These are phyloP conservation scores for Panzeria rudis DNA, from an alignment of 2,888 invertebrate genomes.

Conservation along the genomic window DNA sequence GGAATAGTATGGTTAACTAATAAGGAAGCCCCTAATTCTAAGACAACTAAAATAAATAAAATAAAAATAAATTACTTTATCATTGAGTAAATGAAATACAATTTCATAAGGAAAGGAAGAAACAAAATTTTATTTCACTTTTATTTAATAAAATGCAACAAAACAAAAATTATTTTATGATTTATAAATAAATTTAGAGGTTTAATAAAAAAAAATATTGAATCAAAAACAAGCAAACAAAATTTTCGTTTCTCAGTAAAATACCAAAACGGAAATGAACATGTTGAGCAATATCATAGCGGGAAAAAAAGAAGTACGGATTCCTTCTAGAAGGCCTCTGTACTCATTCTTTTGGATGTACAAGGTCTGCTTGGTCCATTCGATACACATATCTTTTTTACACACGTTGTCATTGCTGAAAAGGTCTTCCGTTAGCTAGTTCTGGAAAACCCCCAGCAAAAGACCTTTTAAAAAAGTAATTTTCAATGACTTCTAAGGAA, in stretches of 20 bases:
- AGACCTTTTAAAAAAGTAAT: no score
- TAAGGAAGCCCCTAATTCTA: slow-evolving; percentile 34
- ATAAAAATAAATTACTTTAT: neutral
- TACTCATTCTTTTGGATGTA: no score
- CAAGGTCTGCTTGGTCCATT: no score
- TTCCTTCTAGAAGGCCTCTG: no score
- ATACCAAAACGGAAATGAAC: neutral
- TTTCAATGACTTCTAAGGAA: no score
- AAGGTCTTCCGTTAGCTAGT: no score
- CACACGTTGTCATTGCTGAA: no score
- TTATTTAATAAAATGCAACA: slow-evolving; percentile 1
- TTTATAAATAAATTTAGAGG: slow-evolving; percentile 26
- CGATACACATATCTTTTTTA: no score
- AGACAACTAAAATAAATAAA: slow-evolving; percentile 23
- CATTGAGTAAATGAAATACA: slow-evolving; percentile 5
- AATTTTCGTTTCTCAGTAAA: neutral
- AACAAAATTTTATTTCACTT: slow-evolving; percentile 40
- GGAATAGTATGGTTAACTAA: slow-evolving; percentile 30
- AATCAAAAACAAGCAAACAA: no score
- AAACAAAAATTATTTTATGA: slow-evolving; percentile 27
- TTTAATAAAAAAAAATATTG: no score
- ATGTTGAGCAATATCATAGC: neutral
- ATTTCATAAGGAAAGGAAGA: slow-evolving; percentile 34
- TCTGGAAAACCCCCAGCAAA: no score
- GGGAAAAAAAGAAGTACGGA: no score